Evolutionary conservation across 1,140 invertebrate genomes (phyloP).

Genomic region (Pseudomyrmex cubaensis): DNA sequence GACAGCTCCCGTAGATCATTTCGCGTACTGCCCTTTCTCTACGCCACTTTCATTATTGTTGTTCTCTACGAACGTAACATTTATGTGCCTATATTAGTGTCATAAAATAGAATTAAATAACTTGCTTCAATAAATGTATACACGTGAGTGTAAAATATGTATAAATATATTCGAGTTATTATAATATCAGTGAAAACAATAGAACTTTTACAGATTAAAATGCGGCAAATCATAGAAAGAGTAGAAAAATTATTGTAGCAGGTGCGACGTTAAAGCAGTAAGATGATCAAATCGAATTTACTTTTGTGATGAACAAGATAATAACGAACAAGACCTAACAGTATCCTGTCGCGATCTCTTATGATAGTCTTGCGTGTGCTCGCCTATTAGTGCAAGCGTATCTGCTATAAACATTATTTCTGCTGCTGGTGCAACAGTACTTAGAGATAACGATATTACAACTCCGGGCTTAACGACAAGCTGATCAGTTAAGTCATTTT

Average conservation of each 20-base stretch:
- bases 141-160: too few relatives aligned
- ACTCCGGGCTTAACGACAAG: constrained; percentile 34
- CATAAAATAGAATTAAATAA: neutral
- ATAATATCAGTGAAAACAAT: neutral
- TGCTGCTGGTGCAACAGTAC: constrained; percentile 32
- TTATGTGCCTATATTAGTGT: neutral
- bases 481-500: constrained; percentile 49
- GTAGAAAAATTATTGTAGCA: neutral
- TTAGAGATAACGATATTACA: constrained; percentile 50
- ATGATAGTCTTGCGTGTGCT: constrained; percentile 44
- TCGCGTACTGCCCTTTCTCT: neutral
- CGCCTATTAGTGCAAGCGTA: constrained; percentile 47
- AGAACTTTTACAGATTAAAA: neutral
- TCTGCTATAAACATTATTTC: constrained; percentile 51
- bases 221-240: too few relatives aligned
- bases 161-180: too few relatives aligned
- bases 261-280: neutral
- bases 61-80: neutral
- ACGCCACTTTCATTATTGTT: constrained; percentile 2
- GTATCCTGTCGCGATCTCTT: constrained; percentile 28
- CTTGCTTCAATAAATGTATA: too few relatives aligned
- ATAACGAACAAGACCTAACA: constrained; percentile 29
- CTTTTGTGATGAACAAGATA: constrained; percentile 27
- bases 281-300: constrained; percentile 29
- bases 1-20: constrained; percentile 39